phyloP scores from a whole-genome alignment of 2,797 vertebrate species.

The Lerista edwardsae region DNA sequence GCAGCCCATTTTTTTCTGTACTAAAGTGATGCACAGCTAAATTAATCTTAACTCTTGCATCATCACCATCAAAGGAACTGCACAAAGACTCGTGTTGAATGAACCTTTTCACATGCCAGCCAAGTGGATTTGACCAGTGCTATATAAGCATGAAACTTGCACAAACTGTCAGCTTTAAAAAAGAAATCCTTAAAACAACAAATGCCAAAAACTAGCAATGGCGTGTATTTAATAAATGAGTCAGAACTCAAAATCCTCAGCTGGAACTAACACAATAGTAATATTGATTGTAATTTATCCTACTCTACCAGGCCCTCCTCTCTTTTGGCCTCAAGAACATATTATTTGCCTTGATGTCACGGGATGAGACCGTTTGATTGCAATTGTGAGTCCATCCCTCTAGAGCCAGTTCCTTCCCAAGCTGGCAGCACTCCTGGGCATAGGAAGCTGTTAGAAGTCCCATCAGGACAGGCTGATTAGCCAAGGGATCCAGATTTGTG shows the following conservation, averaged over 20 bases:
- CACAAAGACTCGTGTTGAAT: conserved; percentile 54
- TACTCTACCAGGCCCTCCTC: not conserved
- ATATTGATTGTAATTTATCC: conserved; percentile 7
- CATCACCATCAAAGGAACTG: conserved; percentile 51
- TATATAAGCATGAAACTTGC: conserved; percentile 55
- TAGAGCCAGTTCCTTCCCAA: not conserved
- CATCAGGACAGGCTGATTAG: not conserved
- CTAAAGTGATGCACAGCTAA: conserved; percentile 50
- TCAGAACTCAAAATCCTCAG: conserved; percentile 41
- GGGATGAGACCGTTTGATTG: not conserved
- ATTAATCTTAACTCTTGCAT: conserved; percentile 42
- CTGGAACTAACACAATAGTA: conserved; percentile 17
- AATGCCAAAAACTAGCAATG: conserved; percentile 54
- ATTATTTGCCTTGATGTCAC: not conserved
- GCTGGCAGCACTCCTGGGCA: not conserved
- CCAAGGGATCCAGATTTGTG: not conserved
- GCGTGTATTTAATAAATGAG: conserved; percentile 66
- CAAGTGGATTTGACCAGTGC: conserved; percentile 59
- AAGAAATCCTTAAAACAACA: conserved; percentile 72
- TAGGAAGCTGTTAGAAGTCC: not conserved
- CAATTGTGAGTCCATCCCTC: not conserved
- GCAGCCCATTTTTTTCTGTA: conserved; percentile 44
- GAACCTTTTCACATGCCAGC: conserved; percentile 55
- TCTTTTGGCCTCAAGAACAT: not conserved
- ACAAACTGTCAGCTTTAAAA: conserved; percentile 66